Evolutionary conservation across 2,888 invertebrate genomes (phyloP).

Genomic region (Spisula subtruncata): DNA sequence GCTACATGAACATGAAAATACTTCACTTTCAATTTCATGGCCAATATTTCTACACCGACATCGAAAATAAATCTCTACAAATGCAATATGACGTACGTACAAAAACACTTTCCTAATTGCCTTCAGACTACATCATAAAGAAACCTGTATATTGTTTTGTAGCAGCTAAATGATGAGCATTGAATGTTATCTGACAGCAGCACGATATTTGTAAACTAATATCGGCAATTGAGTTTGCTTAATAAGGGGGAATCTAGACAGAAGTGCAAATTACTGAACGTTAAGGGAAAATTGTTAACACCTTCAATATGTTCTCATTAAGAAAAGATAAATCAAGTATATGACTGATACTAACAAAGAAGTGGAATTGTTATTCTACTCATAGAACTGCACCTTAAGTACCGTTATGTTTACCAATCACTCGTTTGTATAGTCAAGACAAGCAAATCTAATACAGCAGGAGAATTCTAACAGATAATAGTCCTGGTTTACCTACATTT

Average conservation of each 20-base stretch:
- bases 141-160: slow-evolving; percentile 21
- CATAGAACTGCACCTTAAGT: not conserved
- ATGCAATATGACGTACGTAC: not conserved
- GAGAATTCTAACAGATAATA: no score
- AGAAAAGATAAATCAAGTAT: not conserved
- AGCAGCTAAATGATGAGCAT: slow-evolving; percentile 15
- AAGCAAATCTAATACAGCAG: not conserved
- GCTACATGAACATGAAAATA: slow-evolving; percentile 5
- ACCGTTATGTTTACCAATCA: slow-evolving; percentile 7
- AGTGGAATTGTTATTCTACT: not conserved
- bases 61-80: slow-evolving; percentile 18
- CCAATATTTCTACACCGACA: not conserved
- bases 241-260: slow-evolving; percentile 2
- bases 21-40: not conserved
- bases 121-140: not conserved
- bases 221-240: slow-evolving; percentile 20
- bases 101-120: not conserved
- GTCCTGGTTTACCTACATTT: not conserved
- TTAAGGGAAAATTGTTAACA: not conserved
- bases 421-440: not conserved
- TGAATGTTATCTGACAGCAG: not conserved
- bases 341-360: slow-evolving; percentile 13
- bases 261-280: slow-evolving; percentile 30
- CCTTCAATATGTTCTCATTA: not conserved
- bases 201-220: slow-evolving; percentile 9